Percentiles rank a stretch among this genome's conserved stretches.
Conservation (phyloP, 2,888 invertebrate species). For the Allacma fusca region DNA sequence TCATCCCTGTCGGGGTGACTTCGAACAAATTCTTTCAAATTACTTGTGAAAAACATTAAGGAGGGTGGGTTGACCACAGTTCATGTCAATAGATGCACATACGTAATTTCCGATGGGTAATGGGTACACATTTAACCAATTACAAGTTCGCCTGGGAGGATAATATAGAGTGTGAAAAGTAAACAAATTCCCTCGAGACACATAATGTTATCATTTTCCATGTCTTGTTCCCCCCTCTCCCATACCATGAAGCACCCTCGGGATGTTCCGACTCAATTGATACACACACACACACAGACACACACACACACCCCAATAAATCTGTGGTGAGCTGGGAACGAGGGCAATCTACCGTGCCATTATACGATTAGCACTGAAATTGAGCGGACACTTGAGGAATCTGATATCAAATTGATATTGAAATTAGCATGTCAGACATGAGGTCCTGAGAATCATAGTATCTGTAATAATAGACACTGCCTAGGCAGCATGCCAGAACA, state of each 20-base stretch:
- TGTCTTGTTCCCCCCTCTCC: background rate
- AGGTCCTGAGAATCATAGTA: too few relatives aligned
- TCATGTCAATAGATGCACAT: background rate
- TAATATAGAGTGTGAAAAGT: background rate
- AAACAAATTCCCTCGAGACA: slow-evolving; percentile 1
- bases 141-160: too few relatives aligned
- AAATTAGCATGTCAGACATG: slow-evolving; percentile 2
- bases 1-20: too few relatives aligned
- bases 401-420: background rate
- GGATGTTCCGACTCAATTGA: slow-evolving; percentile 2
- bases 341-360: slow-evolving; percentile 16
- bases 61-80: slow-evolving; percentile 12
- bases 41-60: background rate
- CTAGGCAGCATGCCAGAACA: background rate
- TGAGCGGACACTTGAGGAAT: slow-evolving; percentile 8
- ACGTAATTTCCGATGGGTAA: too few relatives aligned
- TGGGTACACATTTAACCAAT: too few relatives aligned
- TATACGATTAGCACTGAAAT: slow-evolving; percentile 16
- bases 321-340: background rate
- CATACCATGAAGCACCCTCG: background rate
- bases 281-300: background rate
- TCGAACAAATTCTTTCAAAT: background rate
- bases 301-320: background rate
- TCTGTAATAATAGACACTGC: too few relatives aligned
- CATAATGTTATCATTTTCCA: slow-evolving; percentile 10